Base-by-base conservation (phyloP, 2,797 vertebrate genomes). In the Acipenser transmontanus region DNA sequence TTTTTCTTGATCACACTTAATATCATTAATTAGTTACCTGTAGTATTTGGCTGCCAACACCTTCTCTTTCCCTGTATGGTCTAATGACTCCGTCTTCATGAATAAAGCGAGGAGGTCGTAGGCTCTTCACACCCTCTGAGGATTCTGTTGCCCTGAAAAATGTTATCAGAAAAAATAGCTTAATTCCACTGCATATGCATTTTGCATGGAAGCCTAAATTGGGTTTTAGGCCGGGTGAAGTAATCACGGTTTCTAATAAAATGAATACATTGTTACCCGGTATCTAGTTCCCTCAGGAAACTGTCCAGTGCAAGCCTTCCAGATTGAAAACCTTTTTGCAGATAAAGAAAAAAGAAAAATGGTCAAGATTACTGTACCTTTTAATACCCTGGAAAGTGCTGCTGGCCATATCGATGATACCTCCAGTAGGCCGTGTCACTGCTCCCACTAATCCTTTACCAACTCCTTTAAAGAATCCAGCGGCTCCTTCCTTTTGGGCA, bases 301-400 rank as follows among this genome's bases (percentile, higher is more conserved):
- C 34, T 34, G 34, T 34, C 34, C 34, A 34, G 34, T 34, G 34
- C 34, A 34, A 34, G 2, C 34, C 34, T 34, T 34, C 34, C 1
- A 34, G 34, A 34, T 34, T 34, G 34, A 34, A 34, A 34, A 34
- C 34, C 1, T 34, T 34, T 34, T 34, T 34, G 34, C 2, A 34
- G 34, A 34, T 34, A 4, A 49, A 59, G 8, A n/a, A 12, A 34
- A 34, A 34, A 34, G 34, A 34, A 34, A 34, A 34, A 34, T 34
- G 34, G 34, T 34, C 34, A 34, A 34, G 34, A 34, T 34, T 34
- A 17, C 51, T 20, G 68, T 87, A 96, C 95, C 95, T 95, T 85
- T 97, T 98, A 84, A 99, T 99, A 67, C 96, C 97, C 76, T 98
- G 95, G 85, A 99, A 97, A 14, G 96, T 96, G 70, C 94, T 98